phyloP scores from a whole-genome alignment of 2,888 invertebrate genomes.

The Pandemis corylana region DNA sequence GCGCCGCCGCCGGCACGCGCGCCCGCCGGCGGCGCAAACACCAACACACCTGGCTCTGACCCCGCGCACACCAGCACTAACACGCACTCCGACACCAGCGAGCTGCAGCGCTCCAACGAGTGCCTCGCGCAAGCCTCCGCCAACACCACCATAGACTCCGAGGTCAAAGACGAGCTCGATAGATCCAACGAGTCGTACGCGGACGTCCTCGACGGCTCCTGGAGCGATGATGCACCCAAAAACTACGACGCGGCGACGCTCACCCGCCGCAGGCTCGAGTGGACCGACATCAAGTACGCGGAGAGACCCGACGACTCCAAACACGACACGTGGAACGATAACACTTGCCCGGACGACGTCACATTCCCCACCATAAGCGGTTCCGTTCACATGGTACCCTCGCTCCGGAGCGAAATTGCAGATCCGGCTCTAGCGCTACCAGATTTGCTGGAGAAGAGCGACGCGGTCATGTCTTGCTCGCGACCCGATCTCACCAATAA shows the following conservation, averaged over 20 bases:
- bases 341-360: constrained; percentile 90
- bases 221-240: constrained; percentile 59
- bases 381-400: constrained; percentile 89
- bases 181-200: constrained; percentile 81
- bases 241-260: constrained; percentile 55
- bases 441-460: constrained; percentile 76
- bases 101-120: constrained; percentile 74
- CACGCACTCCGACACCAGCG: constrained; percentile 46
- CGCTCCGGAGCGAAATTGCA: constrained; percentile 86
- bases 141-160: constrained; percentile 53
- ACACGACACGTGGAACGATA: constrained; percentile 92
- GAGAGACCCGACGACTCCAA: constrained; percentile 53
- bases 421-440: constrained; percentile 69
- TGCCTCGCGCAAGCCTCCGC: constrained; percentile 69
- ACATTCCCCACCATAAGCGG: constrained; percentile 93
- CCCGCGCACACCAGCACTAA: constrained; percentile 47
- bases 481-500: constrained; percentile 74
- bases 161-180: constrained; percentile 70
- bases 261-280: constrained; percentile 59
- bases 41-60: constrained; percentile 76
- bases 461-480: constrained; percentile 57
- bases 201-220: constrained; percentile 73
- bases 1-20: constrained; percentile 89
- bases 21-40: constrained; percentile 76
- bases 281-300: constrained; percentile 65